Percentiles rank a stretch among this genome's conserved stretches.
Conservation (phyloP, 2,113 vertebrate genomes). For the Scortum barcoo region DNA sequence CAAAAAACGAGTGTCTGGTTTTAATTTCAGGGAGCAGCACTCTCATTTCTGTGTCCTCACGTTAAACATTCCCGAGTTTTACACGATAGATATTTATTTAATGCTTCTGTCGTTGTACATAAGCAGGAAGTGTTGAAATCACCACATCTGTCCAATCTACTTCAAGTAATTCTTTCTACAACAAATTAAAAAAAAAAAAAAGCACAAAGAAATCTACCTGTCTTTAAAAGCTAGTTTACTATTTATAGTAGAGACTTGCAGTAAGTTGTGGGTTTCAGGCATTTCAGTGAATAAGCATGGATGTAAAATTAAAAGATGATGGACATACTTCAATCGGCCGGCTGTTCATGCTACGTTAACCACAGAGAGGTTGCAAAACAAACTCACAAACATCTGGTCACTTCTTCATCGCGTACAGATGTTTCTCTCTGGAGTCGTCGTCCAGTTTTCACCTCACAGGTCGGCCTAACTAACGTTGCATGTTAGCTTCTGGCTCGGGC, state of each 20-base stretch:
- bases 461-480: too few species aligned
- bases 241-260: background rate
- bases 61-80: constrained; percentile 4
- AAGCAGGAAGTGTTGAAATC: background rate
- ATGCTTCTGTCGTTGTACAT: background rate
- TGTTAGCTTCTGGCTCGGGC: background rate
- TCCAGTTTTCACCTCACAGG: background rate
- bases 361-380: too few species aligned
- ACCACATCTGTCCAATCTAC: background rate
- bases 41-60: background rate
- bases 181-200: background rate
- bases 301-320: background rate
- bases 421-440: background rate
- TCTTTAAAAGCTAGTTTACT: background rate
- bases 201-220: background rate
- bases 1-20: too few species aligned
- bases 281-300: constrained; percentile 25
- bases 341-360: background rate
- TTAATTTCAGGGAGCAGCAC: background rate
- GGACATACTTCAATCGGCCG: background rate
- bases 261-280: constrained; percentile 14
- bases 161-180: constrained; percentile 12
- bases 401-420: background rate
- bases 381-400: background rate
- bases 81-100: background rate